phyloP scores from a whole-genome alignment of 2,113 vertebrate species.

The Passer montanus region DNA sequence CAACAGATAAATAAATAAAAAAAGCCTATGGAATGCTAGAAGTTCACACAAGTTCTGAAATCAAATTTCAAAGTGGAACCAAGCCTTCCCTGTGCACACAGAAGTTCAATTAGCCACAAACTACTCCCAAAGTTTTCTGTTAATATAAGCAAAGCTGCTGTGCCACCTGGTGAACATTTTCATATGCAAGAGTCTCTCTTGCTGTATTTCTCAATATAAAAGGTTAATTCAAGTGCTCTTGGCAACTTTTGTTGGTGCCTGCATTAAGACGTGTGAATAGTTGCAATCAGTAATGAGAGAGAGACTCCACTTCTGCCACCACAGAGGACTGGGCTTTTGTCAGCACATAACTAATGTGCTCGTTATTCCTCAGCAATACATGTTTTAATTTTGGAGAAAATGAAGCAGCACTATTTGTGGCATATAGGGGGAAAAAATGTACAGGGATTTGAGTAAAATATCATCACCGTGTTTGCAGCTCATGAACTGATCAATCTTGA shows the following conservation, averaged over 20 bases:
- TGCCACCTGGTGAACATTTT: conserved; percentile 38
- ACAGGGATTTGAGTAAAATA: not conserved
- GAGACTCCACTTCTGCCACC: not conserved
- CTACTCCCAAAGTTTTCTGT: not conserved
- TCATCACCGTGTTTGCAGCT: not conserved
- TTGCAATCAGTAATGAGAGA: conserved; percentile 18
- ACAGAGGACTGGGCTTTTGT: not conserved
- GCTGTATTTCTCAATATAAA: not conserved
- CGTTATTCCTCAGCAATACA: not conserved
- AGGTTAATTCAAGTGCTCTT: not conserved
- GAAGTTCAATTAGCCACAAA: not conserved
- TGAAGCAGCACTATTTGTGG: not conserved
- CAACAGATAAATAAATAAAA: not conserved
- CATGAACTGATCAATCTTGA: not conserved
- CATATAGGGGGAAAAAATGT: not conserved
- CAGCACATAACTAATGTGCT: not conserved
- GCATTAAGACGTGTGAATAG: conserved; percentile 5
- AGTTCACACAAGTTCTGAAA: not conserved
- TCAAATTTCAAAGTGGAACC: not conserved
- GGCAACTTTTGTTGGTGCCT: not conserved
- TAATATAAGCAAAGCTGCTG: not conserved
- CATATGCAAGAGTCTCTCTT: not conserved
- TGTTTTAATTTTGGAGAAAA: not conserved
- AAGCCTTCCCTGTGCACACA: not conserved
- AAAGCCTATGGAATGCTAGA: not conserved